Conservation (phyloP, 2,888 invertebrate genomes). For the Drosophila paucipuncta region DNA sequence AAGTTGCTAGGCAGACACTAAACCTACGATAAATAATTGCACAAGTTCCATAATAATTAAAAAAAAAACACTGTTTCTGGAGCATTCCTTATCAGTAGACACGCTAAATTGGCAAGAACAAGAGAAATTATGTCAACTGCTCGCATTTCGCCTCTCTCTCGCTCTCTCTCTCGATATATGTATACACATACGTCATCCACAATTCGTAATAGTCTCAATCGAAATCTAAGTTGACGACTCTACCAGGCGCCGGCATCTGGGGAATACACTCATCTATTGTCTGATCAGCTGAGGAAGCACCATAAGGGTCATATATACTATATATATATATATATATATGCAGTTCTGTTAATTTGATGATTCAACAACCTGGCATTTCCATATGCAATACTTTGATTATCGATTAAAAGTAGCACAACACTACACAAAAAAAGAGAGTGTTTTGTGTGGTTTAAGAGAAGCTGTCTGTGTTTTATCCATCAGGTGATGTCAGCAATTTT, state of each 20-base stretch:
- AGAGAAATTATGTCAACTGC: conserved; percentile 50
- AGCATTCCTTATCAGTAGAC: conserved; percentile 43
- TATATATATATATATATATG: background rate
- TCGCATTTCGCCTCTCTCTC: background rate
- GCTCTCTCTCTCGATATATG: background rate
- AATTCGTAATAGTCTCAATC: conserved; percentile 17
- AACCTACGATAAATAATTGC: conserved; percentile 35
- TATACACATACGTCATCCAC: conserved; percentile 20
- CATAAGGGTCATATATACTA: background rate
- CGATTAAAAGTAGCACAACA: background rate
- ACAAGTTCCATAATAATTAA: conserved; percentile 15
- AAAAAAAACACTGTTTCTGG: conserved; percentile 13
- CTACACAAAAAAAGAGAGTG: background rate
- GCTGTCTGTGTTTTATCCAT: background rate
- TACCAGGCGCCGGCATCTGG: conserved; percentile 49
- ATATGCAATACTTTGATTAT: conserved; percentile 4
- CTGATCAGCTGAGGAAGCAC: conserved; percentile 49
- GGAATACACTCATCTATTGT: conserved; percentile 29
- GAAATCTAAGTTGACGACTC: conserved; percentile 5
- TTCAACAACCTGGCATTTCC: conserved; percentile 42
- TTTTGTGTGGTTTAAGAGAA: background rate
- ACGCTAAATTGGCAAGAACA: conserved; percentile 20
- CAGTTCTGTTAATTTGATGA: conserved; percentile 37
- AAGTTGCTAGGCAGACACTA: conserved; percentile 14
- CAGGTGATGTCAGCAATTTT: conserved; percentile 30